phyloP scores from a whole-genome alignment of 1,140 invertebrate species.

The Pseudachorutes palmiensis region DNA sequence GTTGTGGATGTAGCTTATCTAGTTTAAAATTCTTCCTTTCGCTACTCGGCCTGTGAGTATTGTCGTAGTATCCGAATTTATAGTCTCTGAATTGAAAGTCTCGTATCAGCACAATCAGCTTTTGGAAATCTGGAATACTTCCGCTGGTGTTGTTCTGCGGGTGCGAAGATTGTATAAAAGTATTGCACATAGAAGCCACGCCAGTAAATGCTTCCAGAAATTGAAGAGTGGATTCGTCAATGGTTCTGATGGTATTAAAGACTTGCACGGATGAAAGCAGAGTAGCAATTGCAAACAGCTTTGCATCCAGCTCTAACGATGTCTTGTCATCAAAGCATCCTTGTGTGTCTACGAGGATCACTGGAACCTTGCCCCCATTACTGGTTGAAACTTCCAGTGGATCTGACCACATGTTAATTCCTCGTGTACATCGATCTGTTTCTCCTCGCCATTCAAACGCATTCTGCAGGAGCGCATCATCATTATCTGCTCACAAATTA shows the following conservation, averaged over 20 bases:
- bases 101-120: conserved; percentile 1
- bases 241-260: conserved; percentile 49
- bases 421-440: conserved; percentile 52
- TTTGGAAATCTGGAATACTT: not conserved
- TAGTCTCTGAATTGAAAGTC: conserved; percentile 14
- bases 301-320: conserved; percentile 57
- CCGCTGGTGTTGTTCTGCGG: not conserved
- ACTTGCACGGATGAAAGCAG: conserved; percentile 47
- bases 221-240: conserved; percentile 52
- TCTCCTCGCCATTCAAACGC: conserved; percentile 52
- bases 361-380: conserved; percentile 47
- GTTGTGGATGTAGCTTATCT: conserved; percentile 5
- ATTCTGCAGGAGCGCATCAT: not conserved
- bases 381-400: conserved; percentile 46
- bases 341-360: conserved; percentile 61
- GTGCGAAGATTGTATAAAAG: too few species aligned
- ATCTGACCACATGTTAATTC: conserved; percentile 54
- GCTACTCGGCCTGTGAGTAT: not conserved
- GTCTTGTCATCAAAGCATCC: conserved; percentile 56
- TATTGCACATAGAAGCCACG: not conserved
- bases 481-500: not conserved
- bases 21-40: conserved; percentile 10
- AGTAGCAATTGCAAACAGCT: conserved; percentile 53
- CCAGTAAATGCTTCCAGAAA: conserved; percentile 50
- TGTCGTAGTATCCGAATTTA: conserved; percentile 2